Percentiles rank a stretch among this genome's conserved stretches.
Conservation (phyloP, 2,888 invertebrate species). For the Xestia sexstrigata region DNA sequence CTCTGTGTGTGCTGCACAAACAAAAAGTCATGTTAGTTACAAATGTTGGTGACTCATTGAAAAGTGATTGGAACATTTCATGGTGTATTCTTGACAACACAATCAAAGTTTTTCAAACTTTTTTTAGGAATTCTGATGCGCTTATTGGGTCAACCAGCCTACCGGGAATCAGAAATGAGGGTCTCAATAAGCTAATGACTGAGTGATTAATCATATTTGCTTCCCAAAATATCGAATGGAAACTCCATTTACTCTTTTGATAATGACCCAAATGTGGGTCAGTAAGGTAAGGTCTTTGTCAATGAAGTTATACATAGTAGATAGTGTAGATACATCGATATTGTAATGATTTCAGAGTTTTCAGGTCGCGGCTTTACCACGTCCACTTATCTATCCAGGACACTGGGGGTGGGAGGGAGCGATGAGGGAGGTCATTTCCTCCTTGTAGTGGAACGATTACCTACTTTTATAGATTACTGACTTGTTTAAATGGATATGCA, state of each 20-base stretch:
- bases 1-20: constrained; percentile 64
- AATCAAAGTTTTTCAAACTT: background rate
- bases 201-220: constrained; percentile 5
- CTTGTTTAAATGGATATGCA: constrained; percentile 45
- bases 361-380: constrained; percentile 55
- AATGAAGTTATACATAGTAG: constrained; percentile 14
- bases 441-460: constrained; percentile 55
- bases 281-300: constrained; percentile 40
- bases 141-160: background rate
- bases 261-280: constrained; percentile 52
- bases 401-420: constrained; percentile 49
- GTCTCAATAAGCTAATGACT: constrained; percentile 4
- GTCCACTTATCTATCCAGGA: constrained; percentile 72
- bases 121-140: background rate
- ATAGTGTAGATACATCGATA: constrained; percentile 48
- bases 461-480: constrained; percentile 45
- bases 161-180: background rate
- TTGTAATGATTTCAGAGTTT: constrained; percentile 55
- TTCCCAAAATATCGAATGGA: constrained; percentile 8
- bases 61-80: constrained; percentile 1
- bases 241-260: constrained; percentile 27
- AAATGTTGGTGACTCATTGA: constrained; percentile 6
- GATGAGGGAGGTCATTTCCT: constrained; percentile 65
- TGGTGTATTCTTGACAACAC: background rate
- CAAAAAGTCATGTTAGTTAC: constrained; percentile 52